These are phyloP conservation scores for Proisotoma minuta DNA, from an alignment of 2,888 invertebrate genomes.

Conservation along the genomic window DNA sequence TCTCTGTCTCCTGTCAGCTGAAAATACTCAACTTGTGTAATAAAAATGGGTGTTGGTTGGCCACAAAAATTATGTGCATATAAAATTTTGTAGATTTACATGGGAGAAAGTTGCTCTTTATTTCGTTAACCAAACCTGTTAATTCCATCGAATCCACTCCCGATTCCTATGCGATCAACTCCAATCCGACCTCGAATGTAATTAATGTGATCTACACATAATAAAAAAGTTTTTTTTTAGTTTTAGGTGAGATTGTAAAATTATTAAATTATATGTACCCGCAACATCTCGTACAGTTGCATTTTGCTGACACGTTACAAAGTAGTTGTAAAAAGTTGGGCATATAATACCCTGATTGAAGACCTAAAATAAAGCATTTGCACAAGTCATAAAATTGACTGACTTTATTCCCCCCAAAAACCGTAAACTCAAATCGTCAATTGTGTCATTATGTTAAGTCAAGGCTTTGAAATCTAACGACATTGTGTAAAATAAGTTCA, in stretches of 20 bases:
- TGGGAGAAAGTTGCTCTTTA: neutral
- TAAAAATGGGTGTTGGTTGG: slow-evolving; percentile 31
- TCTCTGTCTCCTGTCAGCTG: slow-evolving; percentile 26
- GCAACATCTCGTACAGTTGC: slow-evolving; percentile 75
- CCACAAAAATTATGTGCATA: slow-evolving; percentile 32
- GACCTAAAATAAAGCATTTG: neutral
- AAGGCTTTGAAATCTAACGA: too few species aligned
- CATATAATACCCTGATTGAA: neutral
- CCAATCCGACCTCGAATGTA: slow-evolving; percentile 80
- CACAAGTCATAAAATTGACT: too few species aligned
- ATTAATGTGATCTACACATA: slow-evolving; percentile 69
- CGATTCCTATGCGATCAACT: slow-evolving; percentile 80
- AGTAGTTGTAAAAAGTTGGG: slow-evolving; percentile 76
- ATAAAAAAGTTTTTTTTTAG: slow-evolving; percentile 7
- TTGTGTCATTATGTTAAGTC: too few species aligned
- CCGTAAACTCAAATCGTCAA: too few species aligned
- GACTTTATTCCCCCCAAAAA: too few species aligned
- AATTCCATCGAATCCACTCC: slow-evolving; percentile 77
- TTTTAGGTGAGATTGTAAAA: too few species aligned
- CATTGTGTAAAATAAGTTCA: too few species aligned
- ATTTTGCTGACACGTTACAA: slow-evolving; percentile 68
- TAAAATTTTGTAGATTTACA: slow-evolving; percentile 20
- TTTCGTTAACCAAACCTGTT: slow-evolving; percentile 32
- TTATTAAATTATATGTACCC: slow-evolving; percentile 60
- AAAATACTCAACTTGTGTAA: slow-evolving; percentile 24